Evolutionary conservation across 2,113 vertebrate species (phyloP), one percentile per base, ranked within the genome.

Genomic region (Garra rufa): DNA sequence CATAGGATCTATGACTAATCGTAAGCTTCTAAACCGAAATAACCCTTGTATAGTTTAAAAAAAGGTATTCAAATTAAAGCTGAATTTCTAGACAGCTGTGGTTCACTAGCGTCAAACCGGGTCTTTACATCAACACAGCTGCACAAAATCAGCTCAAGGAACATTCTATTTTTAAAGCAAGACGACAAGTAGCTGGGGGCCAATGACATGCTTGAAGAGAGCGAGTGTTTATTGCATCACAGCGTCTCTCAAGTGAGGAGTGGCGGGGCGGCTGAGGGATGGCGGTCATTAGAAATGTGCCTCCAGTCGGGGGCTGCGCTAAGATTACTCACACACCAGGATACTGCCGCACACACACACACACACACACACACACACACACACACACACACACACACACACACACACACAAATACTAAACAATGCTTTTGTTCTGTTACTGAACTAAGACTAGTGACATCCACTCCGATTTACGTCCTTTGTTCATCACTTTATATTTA

Each of bases 321-420:
- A 84, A 89, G 89, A 89, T 93, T 92, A 91, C 91, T 93, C 92
- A 91, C 91, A 91, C 89, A 89, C 86, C 90, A 90, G 89, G 89
- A 91, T 84, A 86, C 81, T 26, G 26, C 85, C 83, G 76, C 52
- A 24, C 75, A 28, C 71, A 50, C n/a, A 34, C 34, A 8, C 30
- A 70, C 34, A 70, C 34, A 41, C 15, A 26, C 26, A 30, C 17
- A 70, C 67, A 21, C 67, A 38, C 21, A 13, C 67, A 21, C 2
- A 14, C 1, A 17, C 6, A 67, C 24, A 28, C 24, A 6, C 61
- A 15, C 61, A 14, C 65, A 17, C 65, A 14, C 26, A 63, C 59
- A 30, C 61, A 67, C 63, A 65, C 61, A 19, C 65, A 69, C 30
- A 69, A 2, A 70, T 4, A 43, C 38, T 21, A 61, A 78, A 78